phyloP scores from a whole-genome alignment of 1,140 invertebrate species.

The Pogonognathellus flavescens region DNA sequence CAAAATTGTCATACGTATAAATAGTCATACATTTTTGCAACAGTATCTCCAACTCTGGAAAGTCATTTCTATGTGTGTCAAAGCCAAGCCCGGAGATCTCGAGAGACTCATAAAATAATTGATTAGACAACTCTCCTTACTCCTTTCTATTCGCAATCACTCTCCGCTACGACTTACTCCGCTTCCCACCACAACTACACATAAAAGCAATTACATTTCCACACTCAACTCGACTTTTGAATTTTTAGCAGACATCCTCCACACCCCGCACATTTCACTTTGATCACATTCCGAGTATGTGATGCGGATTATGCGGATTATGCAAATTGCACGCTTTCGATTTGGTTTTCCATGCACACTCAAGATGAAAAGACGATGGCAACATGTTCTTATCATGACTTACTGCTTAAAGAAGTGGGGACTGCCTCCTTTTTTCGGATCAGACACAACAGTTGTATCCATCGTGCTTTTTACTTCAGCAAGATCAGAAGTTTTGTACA shows the following conservation, averaged over 20 bases:
- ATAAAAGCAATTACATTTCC: not conserved
- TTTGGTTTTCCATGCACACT: too few species aligned
- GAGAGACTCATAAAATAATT: not conserved
- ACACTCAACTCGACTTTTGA: not conserved
- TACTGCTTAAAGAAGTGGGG: slow-evolving; percentile 60
- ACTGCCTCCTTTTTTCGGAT: slow-evolving; percentile 56
- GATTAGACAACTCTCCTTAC: not conserved
- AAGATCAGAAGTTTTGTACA: slow-evolving; percentile 55
- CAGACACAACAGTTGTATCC: slow-evolving; percentile 59
- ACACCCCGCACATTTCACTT: too few species aligned
- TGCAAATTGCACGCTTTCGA: too few species aligned
- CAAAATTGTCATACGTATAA: not conserved
- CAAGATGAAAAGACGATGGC: too few species aligned
- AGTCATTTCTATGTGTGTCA: too few species aligned
- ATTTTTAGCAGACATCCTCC: not conserved
- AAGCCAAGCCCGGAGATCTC: not conserved
- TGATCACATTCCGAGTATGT: too few species aligned
- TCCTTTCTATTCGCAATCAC: not conserved
- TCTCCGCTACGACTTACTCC: not conserved
- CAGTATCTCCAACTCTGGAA: too few species aligned
- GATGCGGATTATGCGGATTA: too few species aligned
- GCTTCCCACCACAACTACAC: too few species aligned
- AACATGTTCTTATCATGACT: not conserved
- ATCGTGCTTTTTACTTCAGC: slow-evolving; percentile 60
- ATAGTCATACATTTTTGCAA: not conserved